A percentile compares a stretch with the other conserved stretches of the same genome.
Conservation (phyloP, 92 coral and sea anemone genomes). For the Parazoanthus darwini region DNA sequence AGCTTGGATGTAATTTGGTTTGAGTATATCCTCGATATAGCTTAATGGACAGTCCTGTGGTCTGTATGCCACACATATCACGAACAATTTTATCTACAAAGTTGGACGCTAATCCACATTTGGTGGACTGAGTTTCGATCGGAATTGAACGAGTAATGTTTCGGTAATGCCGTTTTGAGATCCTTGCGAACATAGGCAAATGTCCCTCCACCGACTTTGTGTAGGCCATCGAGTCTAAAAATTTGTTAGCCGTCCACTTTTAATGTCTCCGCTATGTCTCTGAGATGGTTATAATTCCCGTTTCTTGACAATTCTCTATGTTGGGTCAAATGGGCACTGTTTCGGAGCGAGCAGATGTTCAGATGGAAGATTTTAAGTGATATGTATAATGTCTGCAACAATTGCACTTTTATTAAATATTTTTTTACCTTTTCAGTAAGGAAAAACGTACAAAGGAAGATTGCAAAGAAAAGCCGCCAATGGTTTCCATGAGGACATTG, state of each 20-base stretch:
- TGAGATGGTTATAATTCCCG: no score
- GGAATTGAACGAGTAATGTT: background rate
- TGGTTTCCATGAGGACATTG: slow-evolving; percentile 52
- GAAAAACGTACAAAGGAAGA: slow-evolving; percentile 28
- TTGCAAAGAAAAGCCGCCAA: slow-evolving; percentile 46
- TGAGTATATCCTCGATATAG: slow-evolving; percentile 2
- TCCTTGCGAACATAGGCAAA: background rate
- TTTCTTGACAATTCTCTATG: no score
- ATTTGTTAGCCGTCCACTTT: background rate
- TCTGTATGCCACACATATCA: background rate
- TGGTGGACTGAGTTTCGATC: background rate
- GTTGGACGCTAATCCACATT: background rate
- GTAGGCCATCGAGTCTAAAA: no score
- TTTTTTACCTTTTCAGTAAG: background rate
- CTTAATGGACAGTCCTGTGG: background rate
- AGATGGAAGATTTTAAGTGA: no score
- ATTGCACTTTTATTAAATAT: background rate
- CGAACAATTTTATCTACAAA: background rate
- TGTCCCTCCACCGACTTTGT: background rate
- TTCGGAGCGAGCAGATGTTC: no score
- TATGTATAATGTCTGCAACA: no score
- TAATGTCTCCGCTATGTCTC: background rate
- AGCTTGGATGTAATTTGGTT: slow-evolving; percentile 40
- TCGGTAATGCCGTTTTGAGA: background rate
- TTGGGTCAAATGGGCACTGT: no score